Conservation (phyloP, 2,888 invertebrate species). For the Lysandra coridon region DNA sequence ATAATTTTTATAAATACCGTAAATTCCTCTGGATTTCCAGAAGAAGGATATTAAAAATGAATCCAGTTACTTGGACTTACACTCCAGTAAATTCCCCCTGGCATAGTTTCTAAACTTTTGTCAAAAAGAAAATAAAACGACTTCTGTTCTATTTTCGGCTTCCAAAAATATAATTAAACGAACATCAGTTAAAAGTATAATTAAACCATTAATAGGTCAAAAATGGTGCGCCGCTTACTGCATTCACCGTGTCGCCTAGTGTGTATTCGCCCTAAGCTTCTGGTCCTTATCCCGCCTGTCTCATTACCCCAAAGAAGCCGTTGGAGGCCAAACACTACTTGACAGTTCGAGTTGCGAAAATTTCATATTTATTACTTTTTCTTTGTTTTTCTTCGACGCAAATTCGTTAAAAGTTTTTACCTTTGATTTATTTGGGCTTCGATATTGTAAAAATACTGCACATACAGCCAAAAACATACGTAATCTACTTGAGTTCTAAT, state of each 20-base stretch:
- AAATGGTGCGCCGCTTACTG: no score
- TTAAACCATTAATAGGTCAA: no score
- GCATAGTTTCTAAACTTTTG: no score
- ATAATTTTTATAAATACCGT: no score
- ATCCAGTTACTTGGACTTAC: no score
- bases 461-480: neutral
- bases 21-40: no score
- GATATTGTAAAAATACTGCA: neutral
- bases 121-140: no score
- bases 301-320: neutral
- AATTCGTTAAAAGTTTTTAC: neutral
- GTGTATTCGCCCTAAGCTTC: neutral
- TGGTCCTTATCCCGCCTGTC: neutral
- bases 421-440: neutral
- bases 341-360: constrained; percentile 3
- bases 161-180: no score
- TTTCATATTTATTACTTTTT: constrained; percentile 12
- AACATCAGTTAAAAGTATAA: no score
- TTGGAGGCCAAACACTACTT: neutral
- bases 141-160: no score
- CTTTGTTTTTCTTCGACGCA: neutral
- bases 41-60: no score
- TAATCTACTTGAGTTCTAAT: neutral
- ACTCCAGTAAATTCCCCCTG: no score
- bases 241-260: neutral